Conservation (phyloP, 30 jellyfish, hydroid and myxozoan genomes). For the Aurelia sp. region DNA sequence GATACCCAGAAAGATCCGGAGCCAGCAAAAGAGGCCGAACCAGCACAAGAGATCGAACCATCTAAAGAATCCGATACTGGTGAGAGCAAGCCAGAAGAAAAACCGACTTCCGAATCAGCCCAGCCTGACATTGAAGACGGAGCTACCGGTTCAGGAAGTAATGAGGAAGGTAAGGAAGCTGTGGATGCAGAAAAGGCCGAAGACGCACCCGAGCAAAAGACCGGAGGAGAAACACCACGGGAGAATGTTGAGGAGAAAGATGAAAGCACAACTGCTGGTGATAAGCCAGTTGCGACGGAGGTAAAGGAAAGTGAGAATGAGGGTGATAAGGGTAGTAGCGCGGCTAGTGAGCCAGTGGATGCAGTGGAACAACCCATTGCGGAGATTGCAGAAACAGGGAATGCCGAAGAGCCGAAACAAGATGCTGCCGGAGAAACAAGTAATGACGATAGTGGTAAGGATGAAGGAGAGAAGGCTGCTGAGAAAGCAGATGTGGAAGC, state of each 20-base stretch:
- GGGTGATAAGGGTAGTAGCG: too few species aligned
- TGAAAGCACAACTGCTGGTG: not conserved
- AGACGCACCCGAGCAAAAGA: constrained; percentile 7
- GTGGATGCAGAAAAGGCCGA: not conserved
- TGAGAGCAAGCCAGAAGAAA: too few species aligned
- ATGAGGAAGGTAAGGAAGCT: constrained; percentile 6
- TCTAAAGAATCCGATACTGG: too few species aligned
- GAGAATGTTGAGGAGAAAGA: not conserved
- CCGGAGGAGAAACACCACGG: not conserved
- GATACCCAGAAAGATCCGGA: too few species aligned
- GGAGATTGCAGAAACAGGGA: too few species aligned
- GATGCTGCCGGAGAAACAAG: not conserved
- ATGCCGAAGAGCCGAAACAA: not conserved
- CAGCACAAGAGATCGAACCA: too few species aligned
- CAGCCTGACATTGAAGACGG: too few species aligned
- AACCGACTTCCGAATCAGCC: too few species aligned
- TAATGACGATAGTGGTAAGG: not conserved
- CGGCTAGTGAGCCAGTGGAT: too few species aligned
- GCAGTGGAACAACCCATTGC: too few species aligned
- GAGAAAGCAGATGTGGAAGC: not conserved
- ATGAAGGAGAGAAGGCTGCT: not conserved
- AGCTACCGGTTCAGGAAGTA: too few species aligned
- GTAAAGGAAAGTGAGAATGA: not conserved
- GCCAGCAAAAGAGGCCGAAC: too few species aligned
- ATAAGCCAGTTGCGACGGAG: not conserved